Evolutionary conservation across 2,797 vertebrate genomes (phyloP).

Genomic region (Coracias cyanogaster): DNA sequence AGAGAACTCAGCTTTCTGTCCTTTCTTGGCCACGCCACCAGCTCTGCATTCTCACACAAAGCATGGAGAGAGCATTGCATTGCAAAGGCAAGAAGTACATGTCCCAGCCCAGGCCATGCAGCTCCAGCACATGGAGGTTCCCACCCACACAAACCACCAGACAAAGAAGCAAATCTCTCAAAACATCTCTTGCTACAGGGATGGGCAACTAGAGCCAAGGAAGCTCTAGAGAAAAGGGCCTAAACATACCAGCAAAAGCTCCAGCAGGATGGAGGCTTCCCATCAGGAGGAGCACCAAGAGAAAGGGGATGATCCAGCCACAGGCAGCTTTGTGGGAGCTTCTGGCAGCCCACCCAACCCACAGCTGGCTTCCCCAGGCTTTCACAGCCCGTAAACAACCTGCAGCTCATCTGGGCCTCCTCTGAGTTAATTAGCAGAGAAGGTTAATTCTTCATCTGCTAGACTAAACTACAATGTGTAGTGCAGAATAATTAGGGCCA

Average conservation of each 20-base stretch:
- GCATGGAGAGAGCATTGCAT: neutral
- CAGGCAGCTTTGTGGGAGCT: neutral
- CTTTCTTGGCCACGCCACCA: neutral
- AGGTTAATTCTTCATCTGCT: neutral
- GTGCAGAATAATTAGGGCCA: neutral
- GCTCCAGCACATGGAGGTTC: neutral
- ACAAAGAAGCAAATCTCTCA: neutral
- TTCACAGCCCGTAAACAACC: neutral
- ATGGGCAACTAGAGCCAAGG: fast-evolving
- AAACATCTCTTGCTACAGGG: fast-evolving
- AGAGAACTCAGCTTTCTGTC: neutral
- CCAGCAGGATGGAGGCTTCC: fast-evolving
- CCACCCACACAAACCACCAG: neutral
- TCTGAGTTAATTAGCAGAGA: neutral
- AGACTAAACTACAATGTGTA: fast-evolving
- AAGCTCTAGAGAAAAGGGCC: neutral
- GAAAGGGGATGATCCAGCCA: fast-evolving
- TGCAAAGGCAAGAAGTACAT: too few relatives aligned
- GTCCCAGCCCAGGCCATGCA: neutral
- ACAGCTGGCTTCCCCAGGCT: neutral
- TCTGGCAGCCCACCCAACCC: neutral
- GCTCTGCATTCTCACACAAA: neutral
- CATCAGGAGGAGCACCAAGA: fast-evolving
- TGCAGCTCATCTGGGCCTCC: neutral
- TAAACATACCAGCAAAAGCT: neutral